Conservation (phyloP, 2,797 vertebrate genomes). For the Ceryle rudis region DNA sequence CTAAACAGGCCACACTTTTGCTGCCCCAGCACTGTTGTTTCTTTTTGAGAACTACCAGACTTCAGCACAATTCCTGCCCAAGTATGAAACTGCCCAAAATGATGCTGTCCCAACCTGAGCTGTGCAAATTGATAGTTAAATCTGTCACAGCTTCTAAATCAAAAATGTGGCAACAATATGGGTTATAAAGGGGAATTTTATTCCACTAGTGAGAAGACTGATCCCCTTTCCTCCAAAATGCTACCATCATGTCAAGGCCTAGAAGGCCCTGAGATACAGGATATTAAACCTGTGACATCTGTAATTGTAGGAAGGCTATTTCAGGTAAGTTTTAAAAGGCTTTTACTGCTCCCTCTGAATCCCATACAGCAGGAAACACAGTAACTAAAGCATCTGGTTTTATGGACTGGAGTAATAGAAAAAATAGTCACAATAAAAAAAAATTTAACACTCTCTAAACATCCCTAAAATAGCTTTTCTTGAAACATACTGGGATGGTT, state of each 20-base stretch:
- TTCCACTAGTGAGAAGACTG: background rate
- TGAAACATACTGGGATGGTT: background rate
- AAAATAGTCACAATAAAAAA: slow-evolving; percentile 19
- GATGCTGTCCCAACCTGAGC: background rate
- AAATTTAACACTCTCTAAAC: background rate
- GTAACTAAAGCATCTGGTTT: background rate
- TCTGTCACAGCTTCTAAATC: background rate
- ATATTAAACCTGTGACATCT: background rate
- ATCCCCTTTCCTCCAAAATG: background rate
- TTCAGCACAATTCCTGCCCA: background rate
- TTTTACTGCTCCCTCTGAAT: slow-evolving; percentile 23
- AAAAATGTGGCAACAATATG: background rate
- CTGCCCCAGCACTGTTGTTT: background rate
- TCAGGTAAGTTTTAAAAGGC: background rate
- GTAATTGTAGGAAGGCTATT: background rate
- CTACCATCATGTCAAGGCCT: background rate
- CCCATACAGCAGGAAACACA: background rate
- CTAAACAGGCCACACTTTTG: background rate
- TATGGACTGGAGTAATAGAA: background rate
- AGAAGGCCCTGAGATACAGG: background rate
- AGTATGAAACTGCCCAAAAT: background rate
- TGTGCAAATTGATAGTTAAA: background rate
- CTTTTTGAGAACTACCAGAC: background rate
- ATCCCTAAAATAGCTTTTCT: slow-evolving; percentile 5
- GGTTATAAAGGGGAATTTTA: background rate